A percentile compares a stretch with the other conserved stretches of the same genome.
phyloP scores from a whole-genome alignment of 2,888 invertebrate species.

The Eupithecia subfuscata region DNA sequence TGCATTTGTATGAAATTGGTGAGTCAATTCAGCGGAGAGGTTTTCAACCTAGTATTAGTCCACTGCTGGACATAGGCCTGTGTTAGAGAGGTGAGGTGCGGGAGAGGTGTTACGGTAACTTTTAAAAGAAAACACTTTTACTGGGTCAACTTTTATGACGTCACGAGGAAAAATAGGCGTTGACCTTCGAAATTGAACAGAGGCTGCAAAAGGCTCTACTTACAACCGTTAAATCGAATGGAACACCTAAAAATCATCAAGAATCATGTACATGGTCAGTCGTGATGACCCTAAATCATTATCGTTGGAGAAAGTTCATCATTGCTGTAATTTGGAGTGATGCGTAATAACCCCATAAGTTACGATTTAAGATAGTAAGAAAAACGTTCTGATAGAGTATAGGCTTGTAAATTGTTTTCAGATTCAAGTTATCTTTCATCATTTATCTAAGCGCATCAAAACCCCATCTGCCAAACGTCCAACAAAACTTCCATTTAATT shows the following conservation, averaged over 20 bases:
- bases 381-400: background rate
- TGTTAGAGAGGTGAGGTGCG: too few species aligned
- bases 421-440: background rate
- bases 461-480: constrained; percentile 1
- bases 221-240: background rate
- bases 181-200: background rate
- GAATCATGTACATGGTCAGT: background rate
- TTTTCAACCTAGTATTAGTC: too few species aligned
- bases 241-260: background rate
- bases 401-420: background rate
- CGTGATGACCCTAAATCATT: background rate
- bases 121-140: background rate
- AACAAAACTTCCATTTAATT: constrained; percentile 15
- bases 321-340: background rate
- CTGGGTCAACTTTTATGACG: constrained; percentile 6
- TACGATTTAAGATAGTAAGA: background rate
- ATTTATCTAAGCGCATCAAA: constrained; percentile 12
- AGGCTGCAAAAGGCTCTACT: background rate
- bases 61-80: too few species aligned
- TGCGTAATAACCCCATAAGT: background rate
- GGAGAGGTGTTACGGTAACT: too few species aligned
- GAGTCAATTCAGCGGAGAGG: too few species aligned
- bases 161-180: background rate
- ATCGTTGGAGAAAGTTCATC: background rate
- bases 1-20: too few species aligned